Base-by-base conservation (phyloP, 2,888 invertebrate species). In the Archaeoteleia sp. region DNA sequence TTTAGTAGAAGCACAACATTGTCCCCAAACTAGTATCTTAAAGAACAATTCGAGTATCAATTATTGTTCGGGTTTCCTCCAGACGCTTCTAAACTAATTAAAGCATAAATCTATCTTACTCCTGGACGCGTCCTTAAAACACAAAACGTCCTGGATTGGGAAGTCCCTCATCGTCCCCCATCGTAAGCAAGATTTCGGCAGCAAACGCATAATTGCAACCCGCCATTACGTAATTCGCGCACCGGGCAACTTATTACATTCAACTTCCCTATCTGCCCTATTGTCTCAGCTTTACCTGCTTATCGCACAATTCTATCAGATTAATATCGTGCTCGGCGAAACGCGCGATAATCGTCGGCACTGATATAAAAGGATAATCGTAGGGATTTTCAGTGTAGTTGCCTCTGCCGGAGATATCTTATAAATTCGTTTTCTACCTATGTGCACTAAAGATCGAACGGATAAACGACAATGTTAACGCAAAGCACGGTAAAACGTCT, bases 361-460 rank as follows among this genome's bases (percentile, higher is more conserved):
- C 29, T 43, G 15, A 15, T 29, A 29, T 29, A 43, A 43, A 43
- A 43, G 43, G 43, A 43, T 43, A 43, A 43, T 43, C 43, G 15
- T 27, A 43, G 29, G 29, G 29, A 15, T 29, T 30, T 25, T 6
- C 43, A 25, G 30, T 29, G 43, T 12, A 42, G 23, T n/a, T 37
- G 39, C 39, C 39, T 39, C 39, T 10, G 17, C 39, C 7, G 14
- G 43, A 43, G 10, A 12, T n/a, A 43, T 20, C 43, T 43, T 30
- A 9, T 13, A 43, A 43, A 43, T 43, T 43, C 43, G 43, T 43
- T 43, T 43, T 5, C 13, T 30, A 15, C 13, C 30, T 15, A 15
- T 15, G 43, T 29, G 27, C 14, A 9, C n/a, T 9, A 6, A 15
- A 14, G 43, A 29, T 43, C 29, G 8, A 2, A 14, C 29, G 6